Evolutionary conservation across 2,797 vertebrate species (phyloP), one percentile per base, ranked within the genome.

Genomic region (Ciconia nigra): DNA sequence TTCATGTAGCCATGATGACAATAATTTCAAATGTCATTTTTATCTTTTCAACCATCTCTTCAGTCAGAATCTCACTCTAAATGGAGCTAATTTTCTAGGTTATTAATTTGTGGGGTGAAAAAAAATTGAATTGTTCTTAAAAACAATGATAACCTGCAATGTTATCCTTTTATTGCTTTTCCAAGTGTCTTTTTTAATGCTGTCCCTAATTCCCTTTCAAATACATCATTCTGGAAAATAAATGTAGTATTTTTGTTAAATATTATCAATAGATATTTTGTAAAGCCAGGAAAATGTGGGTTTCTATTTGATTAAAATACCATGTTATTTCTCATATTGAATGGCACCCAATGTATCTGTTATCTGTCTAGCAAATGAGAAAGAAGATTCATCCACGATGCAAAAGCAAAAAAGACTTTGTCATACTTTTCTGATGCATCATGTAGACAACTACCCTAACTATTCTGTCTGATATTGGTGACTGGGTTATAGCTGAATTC

Each of bases 291-390:
- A 58, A 86, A 86, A 39, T 21, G 3, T 10, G 5, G 0, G 1
- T 21, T 70, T 51, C 35, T 67, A 16, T 37, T 83, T 42, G 10
- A 85, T 46, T 69, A 85, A 76, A 51, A 15, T 13, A 80, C 21
- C 4, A 16, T 17, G 10, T 10, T 72, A 25, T 59, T 93, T 95
- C 70, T 77, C 9, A n/a, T 49, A 29, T 11, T 52, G 31, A 79
- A 44, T 13, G 13, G 0, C 19, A 67, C 10, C 1, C 6, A 33
- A 3, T 29, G 2, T 14, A 20, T 16, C 15, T 66, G 10, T 42
- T 39, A 16, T 21, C 42, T 73, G 10, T 10, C 15, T 13, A 49
- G 33, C 4, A 63, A 87, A 81, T 13, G 10, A 73, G 13, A 54
- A 85, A 44, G 25, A 69, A 25, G 2, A 26, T 61, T 41, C 9